Conservation (phyloP, 1,140 invertebrate genomes). For the Laupala kohalensis region DNA sequence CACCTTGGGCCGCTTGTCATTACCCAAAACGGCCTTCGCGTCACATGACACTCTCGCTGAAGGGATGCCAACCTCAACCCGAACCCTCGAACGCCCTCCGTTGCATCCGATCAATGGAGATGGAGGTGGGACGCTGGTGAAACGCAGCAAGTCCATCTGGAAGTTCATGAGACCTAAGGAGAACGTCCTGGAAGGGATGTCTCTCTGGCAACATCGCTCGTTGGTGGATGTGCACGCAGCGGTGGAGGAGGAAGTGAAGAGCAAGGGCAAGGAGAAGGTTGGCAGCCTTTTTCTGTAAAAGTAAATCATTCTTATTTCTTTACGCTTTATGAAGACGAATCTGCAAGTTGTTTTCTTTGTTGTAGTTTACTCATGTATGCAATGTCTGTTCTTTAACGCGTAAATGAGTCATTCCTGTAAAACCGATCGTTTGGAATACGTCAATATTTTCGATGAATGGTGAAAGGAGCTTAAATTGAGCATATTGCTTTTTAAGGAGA, state of each 20-base stretch:
- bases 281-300: too few species aligned
- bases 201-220: constrained; percentile 68
- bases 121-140: constrained; percentile 33
- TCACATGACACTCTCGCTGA: neutral
- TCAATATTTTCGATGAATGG: too few species aligned
- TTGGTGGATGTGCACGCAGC: constrained; percentile 48
- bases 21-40: constrained; percentile 14
- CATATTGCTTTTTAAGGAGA: too few species aligned
- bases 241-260: constrained; percentile 25
- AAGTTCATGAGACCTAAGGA: constrained; percentile 40
- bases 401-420: too few species aligned
- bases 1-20: constrained; percentile 14
- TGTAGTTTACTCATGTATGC: too few species aligned
- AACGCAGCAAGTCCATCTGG: constrained; percentile 70
- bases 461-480: too few species aligned
- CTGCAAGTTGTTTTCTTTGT: too few species aligned
- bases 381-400: too few species aligned
- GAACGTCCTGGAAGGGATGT: constrained; percentile 63
- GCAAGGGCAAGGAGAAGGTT: neutral
- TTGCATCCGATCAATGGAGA: constrained; percentile 19
- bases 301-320: too few species aligned
- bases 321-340: too few species aligned
- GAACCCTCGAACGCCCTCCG: neutral
- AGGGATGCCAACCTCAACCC: neutral
- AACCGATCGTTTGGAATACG: too few species aligned